Conservation (phyloP, 2,888 invertebrate genomes). For the Eurytoma californica region DNA sequence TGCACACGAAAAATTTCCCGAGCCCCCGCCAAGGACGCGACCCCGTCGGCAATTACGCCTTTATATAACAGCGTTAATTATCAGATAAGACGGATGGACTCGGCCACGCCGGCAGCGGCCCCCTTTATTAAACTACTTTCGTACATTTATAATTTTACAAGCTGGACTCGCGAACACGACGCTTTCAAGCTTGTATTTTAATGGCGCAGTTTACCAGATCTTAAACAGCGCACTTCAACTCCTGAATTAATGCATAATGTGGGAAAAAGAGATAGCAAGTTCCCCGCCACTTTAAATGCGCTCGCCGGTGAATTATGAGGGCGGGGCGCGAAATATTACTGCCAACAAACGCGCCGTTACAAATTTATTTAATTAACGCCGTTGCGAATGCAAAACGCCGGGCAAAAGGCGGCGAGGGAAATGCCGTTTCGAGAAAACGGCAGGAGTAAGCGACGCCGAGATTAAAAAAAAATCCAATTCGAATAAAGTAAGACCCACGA, state of each 20-base stretch:
- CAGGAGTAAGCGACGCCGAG: too few species aligned
- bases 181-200: background rate
- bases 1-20: slow-evolving; percentile 24
- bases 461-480: background rate
- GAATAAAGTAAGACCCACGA: background rate
- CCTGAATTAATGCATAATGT: background rate
- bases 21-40: background rate
- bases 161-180: background rate
- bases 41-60: background rate
- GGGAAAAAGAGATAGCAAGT: too few species aligned
- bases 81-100: slow-evolving; percentile 26
- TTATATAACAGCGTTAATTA: slow-evolving; percentile 39
- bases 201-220: slow-evolving; percentile 1
- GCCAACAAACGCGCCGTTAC: too few species aligned
- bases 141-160: slow-evolving; percentile 30
- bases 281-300: too few species aligned
- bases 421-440: too few species aligned
- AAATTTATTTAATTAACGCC: too few species aligned
- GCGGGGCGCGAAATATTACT: too few species aligned
- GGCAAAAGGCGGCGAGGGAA: too few species aligned
- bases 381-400: too few species aligned
- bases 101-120: background rate
- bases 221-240: background rate
- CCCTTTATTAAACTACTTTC: slow-evolving; percentile 30
- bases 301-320: too few species aligned